Conservation (phyloP, 1,140 invertebrate species). For the Monomorium pharaonis region DNA sequence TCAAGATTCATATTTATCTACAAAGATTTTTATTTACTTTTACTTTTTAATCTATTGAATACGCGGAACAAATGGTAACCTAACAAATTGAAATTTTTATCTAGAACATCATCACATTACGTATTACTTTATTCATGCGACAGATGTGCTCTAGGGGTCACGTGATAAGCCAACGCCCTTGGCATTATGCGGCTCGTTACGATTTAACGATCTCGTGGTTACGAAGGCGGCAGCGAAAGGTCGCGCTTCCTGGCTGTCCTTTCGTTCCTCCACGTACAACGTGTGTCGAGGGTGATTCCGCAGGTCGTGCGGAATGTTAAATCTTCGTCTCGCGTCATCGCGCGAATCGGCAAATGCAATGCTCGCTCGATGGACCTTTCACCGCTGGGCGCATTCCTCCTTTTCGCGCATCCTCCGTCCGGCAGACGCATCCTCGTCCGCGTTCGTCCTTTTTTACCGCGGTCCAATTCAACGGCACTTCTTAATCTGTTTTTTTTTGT, state of each 20-base stretch:
- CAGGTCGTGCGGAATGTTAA: conserved; percentile 16
- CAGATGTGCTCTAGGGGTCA: background rate
- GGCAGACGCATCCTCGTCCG: conserved; percentile 31
- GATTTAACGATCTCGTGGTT: conserved; percentile 47
- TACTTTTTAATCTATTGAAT: background rate
- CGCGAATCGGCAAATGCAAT: background rate
- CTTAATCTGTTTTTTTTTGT: conserved; percentile 55
- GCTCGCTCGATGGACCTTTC: conserved; percentile 9
- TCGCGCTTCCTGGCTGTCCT: conserved; percentile 41
- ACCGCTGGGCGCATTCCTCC: conserved; percentile 34
- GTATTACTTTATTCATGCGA: background rate
- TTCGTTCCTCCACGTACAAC: conserved; percentile 1
- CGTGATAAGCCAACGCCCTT: background rate
- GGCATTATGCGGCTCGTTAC: conserved; percentile 9
- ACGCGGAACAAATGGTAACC: background rate
- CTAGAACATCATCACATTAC: background rate
- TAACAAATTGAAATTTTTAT: background rate
- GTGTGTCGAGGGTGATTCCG: conserved; percentile 4
- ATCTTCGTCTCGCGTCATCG: background rate
- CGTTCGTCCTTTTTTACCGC: conserved; percentile 45
- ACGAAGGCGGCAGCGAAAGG: conserved; percentile 28
- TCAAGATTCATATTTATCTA: background rate
- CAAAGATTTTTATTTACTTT: background rate
- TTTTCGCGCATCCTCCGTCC: conserved; percentile 28
- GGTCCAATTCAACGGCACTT: conserved; percentile 65